A percentile compares a stretch with the other conserved stretches of the same genome.
These are phyloP conservation scores for Heptranchias perlo DNA, from an alignment of 2,113 vertebrate species.

Conservation along the genomic window DNA sequence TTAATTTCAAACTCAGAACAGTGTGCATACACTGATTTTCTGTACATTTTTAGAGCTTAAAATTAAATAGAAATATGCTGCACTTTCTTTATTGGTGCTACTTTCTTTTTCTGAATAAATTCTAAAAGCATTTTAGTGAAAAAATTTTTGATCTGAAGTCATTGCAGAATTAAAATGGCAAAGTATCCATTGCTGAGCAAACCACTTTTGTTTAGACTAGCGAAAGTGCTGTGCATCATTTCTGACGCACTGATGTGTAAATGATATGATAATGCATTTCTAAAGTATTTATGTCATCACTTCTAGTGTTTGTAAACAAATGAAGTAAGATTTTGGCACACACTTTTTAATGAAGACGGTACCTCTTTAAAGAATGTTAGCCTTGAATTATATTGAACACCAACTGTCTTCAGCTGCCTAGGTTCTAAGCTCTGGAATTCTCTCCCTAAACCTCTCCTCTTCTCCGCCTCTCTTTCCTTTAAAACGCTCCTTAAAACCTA, in stretches of 20 bases:
- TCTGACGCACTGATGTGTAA: neutral
- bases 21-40: neutral
- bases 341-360: neutral
- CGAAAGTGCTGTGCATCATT: neutral
- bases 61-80: neutral
- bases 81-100: neutral
- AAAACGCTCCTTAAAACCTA: too few species aligned
- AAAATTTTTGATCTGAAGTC: too few species aligned
- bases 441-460: too few species aligned
- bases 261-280: neutral
- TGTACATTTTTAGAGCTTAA: neutral
- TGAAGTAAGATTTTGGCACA: neutral
- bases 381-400: neutral
- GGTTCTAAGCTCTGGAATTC: too few species aligned
- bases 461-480: too few species aligned
- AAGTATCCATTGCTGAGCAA: neutral
- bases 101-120: neutral
- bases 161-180: neutral
- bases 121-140: neutral
- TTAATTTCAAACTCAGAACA: neutral
- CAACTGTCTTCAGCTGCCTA: too few species aligned
- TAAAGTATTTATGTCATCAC: neutral
- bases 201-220: neutral
- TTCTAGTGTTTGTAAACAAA: neutral
- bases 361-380: neutral